Evolutionary conservation across 2,797 vertebrate species (phyloP).

Genomic region (Cuniculus paca): DNA sequence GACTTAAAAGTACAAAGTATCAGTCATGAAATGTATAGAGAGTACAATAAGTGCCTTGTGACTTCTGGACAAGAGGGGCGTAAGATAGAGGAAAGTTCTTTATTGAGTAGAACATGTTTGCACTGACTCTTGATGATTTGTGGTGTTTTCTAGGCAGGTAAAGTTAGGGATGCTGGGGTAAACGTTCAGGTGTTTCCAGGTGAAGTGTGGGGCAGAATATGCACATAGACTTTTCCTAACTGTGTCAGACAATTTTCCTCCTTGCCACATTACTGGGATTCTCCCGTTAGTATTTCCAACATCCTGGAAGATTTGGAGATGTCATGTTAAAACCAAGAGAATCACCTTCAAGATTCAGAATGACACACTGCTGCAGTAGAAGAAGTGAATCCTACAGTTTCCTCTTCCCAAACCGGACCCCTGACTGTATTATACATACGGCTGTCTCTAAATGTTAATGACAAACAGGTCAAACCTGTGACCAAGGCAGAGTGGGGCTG

Average conservation of each 20-base stretch:
- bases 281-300: neutral
- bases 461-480: neutral
- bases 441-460: constrained; percentile 53
- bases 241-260: neutral
- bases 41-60: neutral
- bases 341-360: neutral
- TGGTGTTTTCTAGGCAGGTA: neutral
- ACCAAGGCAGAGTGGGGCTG: neutral
- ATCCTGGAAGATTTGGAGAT: neutral
- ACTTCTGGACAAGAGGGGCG: neutral
- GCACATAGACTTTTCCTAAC: neutral
- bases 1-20: neutral
- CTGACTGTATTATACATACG: neutral
- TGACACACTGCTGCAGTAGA: neutral
- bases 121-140: neutral
- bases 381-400: neutral
- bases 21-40: neutral
- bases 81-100: neutral
- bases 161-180: neutral
- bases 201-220: neutral
- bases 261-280: neutral
- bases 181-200: neutral
- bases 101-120: neutral
- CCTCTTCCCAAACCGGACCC: neutral
- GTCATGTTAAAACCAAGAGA: neutral